These are phyloP conservation scores for Eurystomus glaucurus DNA, from an alignment of 2,797 vertebrate genomes.

Conservation along the genomic window DNA sequence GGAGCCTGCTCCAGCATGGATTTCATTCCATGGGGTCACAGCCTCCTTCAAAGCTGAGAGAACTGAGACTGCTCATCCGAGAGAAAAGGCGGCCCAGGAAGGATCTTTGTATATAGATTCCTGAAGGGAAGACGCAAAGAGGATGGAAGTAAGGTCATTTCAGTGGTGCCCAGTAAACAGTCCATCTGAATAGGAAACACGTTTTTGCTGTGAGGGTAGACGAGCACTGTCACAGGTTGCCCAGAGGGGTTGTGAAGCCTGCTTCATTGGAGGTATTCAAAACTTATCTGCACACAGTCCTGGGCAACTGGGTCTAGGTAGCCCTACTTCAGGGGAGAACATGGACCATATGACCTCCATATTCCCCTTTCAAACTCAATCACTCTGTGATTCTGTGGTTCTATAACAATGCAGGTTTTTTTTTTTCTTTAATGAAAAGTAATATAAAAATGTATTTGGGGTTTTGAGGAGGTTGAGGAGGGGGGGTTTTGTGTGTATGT, in stretches of 20 bases:
- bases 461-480: neutral
- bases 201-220: neutral
- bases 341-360: neutral
- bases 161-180: neutral
- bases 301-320: neutral
- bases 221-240: neutral
- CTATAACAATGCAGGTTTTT: neutral
- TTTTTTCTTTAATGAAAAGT: neutral
- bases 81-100: neutral
- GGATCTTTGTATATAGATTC: neutral
- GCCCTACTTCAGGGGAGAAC: neutral
- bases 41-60: neutral
- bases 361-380: neutral
- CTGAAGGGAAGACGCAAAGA: neutral
- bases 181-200: neutral
- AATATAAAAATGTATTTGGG: neutral
- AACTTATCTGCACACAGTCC: neutral
- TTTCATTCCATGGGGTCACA: neutral
- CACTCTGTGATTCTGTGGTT: neutral
- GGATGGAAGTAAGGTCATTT: neutral
- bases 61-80: neutral
- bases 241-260: neutral
- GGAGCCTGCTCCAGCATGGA: too few species aligned
- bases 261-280: neutral
- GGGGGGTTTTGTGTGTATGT: neutral